Evolutionary conservation across 2,888 invertebrate species (phyloP), one percentile per base, ranked within the genome.

Genomic region (Malacosoma neustria): DNA sequence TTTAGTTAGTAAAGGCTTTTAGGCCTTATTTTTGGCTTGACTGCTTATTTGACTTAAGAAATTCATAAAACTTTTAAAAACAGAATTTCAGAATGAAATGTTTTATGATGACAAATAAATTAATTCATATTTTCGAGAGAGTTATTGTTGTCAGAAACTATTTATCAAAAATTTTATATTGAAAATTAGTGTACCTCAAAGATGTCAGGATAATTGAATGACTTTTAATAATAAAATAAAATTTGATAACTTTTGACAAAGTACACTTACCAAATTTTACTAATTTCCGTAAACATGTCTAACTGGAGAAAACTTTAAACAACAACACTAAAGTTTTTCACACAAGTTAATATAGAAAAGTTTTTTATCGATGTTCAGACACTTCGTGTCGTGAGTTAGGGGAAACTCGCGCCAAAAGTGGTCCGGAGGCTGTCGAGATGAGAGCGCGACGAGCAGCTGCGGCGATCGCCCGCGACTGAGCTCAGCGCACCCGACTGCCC

Each of bases 401-500:
- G 32, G n/a, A 36, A 57, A 53, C 46, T 52, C 57, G 60, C 62
- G 62, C 52, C 54, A 53, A 61, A 60, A 48, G 36, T 36, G 35
- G 32, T 32, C 45, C 45, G 39, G 43, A 47, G 40, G 38, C 44
- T 38, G 45, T 37, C 39, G 40, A 37, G 41, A 40, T 40, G 41
- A 39, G 43, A 41, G 38, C 41, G 41, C 56, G 43, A 48, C 51
- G 48, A 42, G 57, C 60, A 51, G 66, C 62, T 53, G 61, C 49
- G 58, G 53, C 60, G 57, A 49, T 60, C 65, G 69, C 67, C 67
- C 65, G 70, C 73, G 72, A 84, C 84, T 82, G 82, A 77, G 61
- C 58, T 53, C 49, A 58, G 53, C 53, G 53, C 63, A 54, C 47
- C 59, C 59, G 50, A 49, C 66, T 54, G 51, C 68, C 62, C 66